phyloP scores from a whole-genome alignment of 2,888 invertebrate species.

The Yponomeuta evonymella region DNA sequence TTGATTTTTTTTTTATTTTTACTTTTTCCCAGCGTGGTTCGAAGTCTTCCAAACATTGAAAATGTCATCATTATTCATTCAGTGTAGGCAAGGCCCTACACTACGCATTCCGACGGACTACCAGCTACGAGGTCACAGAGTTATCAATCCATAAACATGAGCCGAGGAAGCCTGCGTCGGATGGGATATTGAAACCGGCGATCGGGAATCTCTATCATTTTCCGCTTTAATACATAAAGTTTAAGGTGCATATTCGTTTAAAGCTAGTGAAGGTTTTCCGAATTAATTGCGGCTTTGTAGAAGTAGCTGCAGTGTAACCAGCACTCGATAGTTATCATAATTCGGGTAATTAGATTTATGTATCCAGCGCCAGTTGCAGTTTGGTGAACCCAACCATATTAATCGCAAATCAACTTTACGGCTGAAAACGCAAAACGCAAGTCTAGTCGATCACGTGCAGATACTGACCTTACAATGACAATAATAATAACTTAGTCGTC shows the following conservation, averaged over 20 bases:
- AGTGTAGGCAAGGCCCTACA: background rate
- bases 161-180: background rate
- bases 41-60: background rate
- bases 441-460: no score
- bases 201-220: background rate
- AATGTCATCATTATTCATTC: constrained; percentile 6
- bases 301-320: no score
- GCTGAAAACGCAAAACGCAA: no score
- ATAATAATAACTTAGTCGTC: background rate
- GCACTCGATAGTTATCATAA: background rate
- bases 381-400: no score
- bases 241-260: background rate
- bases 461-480: no score
- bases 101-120: background rate
- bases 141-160: constrained; percentile 7
- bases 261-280: no score
- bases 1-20: no score
- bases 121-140: background rate
- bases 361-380: background rate
- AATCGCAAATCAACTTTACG: no score
- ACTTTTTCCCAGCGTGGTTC: background rate
- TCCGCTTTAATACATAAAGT: background rate
- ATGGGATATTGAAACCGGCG: constrained; percentile 6
- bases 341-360: background rate
- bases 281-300: background rate